These are phyloP conservation scores for Lordiphosa mommai DNA, from an alignment of 1,140 invertebrate genomes.

Conservation along the genomic window DNA sequence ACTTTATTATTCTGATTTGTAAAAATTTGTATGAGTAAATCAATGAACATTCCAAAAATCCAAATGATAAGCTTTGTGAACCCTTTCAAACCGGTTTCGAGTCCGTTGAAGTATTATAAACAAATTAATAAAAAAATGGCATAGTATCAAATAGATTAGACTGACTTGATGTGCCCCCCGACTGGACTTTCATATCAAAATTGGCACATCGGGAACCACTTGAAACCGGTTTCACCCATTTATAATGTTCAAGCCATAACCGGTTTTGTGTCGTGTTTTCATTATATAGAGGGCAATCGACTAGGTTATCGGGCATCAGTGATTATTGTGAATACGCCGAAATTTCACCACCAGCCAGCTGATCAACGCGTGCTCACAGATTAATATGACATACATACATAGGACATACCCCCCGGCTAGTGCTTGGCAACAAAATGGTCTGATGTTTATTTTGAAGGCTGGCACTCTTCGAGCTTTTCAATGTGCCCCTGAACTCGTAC, in stretches of 20 bases:
- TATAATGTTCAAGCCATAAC: conserved; percentile 23
- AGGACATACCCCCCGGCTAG: conserved; percentile 1
- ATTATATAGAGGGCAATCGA: conserved; percentile 41
- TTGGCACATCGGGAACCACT: conserved; percentile 52
- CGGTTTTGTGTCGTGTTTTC: conserved; percentile 34
- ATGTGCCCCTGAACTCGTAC: neutral
- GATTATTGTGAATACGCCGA: conserved; percentile 21
- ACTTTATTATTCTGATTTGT: neutral
- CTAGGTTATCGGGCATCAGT: conserved; percentile 29
- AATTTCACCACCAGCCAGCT: conserved; percentile 31
- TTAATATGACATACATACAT: conserved; percentile 4
- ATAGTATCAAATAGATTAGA: conserved; percentile 32
- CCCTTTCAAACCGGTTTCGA: conserved; percentile 18
- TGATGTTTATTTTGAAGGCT: conserved; percentile 20
- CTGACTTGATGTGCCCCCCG: conserved; percentile 29
- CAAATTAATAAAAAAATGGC: conserved; percentile 32
- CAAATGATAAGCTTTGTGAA: conserved; percentile 33
- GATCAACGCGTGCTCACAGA: conserved; percentile 29
- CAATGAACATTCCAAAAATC: conserved; percentile 39
- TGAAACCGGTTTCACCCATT: conserved; percentile 64
- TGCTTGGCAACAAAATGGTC: conserved; percentile 9
- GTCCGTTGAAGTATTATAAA: conserved; percentile 6
- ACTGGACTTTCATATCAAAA: conserved; percentile 41
- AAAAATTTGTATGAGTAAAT: conserved; percentile 23
- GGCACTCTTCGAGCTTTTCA: neutral